Base-by-base conservation (phyloP, 2,888 invertebrate species). In the Epirrhoe alternata region DNA sequence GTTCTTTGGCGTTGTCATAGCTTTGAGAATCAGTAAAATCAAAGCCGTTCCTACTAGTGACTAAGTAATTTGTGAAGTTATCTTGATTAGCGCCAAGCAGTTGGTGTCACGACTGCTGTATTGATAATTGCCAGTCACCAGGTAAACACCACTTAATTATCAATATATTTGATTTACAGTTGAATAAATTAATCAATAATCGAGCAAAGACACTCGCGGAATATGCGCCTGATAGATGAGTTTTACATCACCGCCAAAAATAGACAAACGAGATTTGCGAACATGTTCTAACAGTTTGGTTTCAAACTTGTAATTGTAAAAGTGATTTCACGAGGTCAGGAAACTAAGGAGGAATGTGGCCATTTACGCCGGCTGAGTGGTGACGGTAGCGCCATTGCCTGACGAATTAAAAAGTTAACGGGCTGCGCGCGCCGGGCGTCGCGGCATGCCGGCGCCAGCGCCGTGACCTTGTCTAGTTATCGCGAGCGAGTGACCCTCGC, bases 391-490 rank as follows among this genome's bases (percentile, higher is more conserved):
- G 85, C 86, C 86, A 81, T 86, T 82, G 89, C 85, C 80, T 86
- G 84, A 85, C 85, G 85, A 90, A 90, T 90, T 90, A 90, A 90
- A 90, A 90, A 89, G 89, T 89, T 89, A 90, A 88, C 89, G 88
- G 88, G 85, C 80, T 83, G 86, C 79, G 85, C 80, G 84, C 83
- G 84, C 86, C 84, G 84, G 79, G 82, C 85, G 83, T 73, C 86
- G 85, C 89, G 91, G 88, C 91, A 74, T 56, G 77, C 76, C 86
- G 89, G 89, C 89, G 92, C 91, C 92, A 82, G 85, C 89, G 90
- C 84, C 89, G 85, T 87, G 92, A 91, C 92, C 92, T 92, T 92
- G 91, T 87, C 89, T 88, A 85, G 84, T 89, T 90, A 90, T 90
- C 91, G 89, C 88, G 82, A 84, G 80, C 87, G 86, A 82, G 79